Percentiles rank a stretch among this genome's conserved stretches.
These are phyloP conservation scores for Ephialtes manifestator DNA, from an alignment of 2,888 invertebrate genomes.

Conservation along the genomic window DNA sequence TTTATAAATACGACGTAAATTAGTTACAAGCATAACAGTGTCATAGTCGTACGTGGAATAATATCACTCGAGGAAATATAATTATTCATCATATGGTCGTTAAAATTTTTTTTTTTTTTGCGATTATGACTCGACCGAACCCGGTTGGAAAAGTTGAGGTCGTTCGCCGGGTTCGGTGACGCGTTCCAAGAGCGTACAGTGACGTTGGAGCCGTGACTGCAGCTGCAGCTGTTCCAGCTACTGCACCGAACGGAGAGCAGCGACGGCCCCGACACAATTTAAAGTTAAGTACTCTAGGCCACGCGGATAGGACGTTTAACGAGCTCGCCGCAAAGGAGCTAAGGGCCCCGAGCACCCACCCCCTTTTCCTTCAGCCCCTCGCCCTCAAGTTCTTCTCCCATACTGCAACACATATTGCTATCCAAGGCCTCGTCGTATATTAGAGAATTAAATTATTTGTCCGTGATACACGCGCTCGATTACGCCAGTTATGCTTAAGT, in stretches of 20 bases:
- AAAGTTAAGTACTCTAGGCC: constrained; percentile 69
- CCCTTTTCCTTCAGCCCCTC: constrained; percentile 35
- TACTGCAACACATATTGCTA: constrained; percentile 53
- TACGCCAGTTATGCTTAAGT: constrained; percentile 1
- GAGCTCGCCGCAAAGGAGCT: constrained; percentile 69
- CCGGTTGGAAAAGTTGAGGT: constrained; percentile 7
- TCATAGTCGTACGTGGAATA: not conserved
- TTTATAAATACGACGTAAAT: not conserved
- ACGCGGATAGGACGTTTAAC: constrained; percentile 67
- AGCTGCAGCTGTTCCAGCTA: constrained; percentile 37
- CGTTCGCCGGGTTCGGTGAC: constrained; percentile 30
- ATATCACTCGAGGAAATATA: not conserved
- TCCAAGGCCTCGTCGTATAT: constrained; percentile 51
- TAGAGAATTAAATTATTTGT: constrained; percentile 63
- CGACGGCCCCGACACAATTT: constrained; percentile 72
- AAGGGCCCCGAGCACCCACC: constrained; percentile 57
- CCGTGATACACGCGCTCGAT: constrained; percentile 46
- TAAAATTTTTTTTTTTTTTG: constrained; percentile 33
- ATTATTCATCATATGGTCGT: constrained; percentile 10
- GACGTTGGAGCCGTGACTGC: constrained; percentile 21
- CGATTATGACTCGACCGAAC: not conserved
- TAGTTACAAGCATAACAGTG: not conserved
- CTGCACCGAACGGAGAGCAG: constrained; percentile 40
- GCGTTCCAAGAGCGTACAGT: constrained; percentile 21
- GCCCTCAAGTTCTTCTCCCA: constrained; percentile 18